Conservation (phyloP, 2,888 invertebrate species). For the Rhorus exstirpatorius region DNA sequence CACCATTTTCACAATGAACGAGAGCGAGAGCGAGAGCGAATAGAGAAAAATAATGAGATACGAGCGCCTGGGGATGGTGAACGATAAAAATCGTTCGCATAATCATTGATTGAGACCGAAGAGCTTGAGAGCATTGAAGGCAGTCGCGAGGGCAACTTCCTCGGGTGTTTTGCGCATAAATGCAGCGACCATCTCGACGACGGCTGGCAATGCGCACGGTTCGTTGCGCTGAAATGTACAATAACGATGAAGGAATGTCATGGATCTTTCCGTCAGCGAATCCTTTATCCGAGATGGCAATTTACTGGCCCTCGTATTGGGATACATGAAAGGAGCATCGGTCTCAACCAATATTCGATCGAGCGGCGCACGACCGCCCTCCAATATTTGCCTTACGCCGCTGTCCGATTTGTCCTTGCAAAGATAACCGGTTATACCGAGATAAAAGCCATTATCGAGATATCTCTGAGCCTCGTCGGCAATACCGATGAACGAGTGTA, state of each 20-base stretch:
- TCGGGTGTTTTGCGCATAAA: conserved; percentile 95
- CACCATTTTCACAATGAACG: conserved; percentile 71
- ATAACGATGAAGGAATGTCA: conserved; percentile 94
- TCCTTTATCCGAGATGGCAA: conserved; percentile 95
- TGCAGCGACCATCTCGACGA: conserved; percentile 97
- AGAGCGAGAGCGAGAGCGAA: conserved; percentile 19
- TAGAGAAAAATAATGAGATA: conserved; percentile 18
- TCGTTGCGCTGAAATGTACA: conserved; percentile 98
- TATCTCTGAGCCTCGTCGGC: conserved; percentile 94
- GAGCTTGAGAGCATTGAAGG: conserved; percentile 96
- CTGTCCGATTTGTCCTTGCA: conserved; percentile 97
- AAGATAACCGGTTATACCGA: conserved; percentile 94
- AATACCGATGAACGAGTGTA: conserved; percentile 97
- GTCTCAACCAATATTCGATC: conserved; percentile 96
- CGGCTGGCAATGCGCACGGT: conserved; percentile 96
- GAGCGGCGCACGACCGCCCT: conserved; percentile 93
- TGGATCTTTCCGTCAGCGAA: conserved; percentile 94
- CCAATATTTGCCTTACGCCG: conserved; percentile 94
- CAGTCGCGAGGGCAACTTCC: conserved; percentile 95
- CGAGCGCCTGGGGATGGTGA: too few species aligned
- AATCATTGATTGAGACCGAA: conserved; percentile 95
- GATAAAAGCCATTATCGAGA: conserved; percentile 94
- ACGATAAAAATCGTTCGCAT: too few species aligned
- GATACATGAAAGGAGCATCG: conserved; percentile 98
- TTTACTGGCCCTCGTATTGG: conserved; percentile 97